phyloP scores from a whole-genome alignment of 1,140 invertebrate genomes.

The Meloidogyne exigua region DNA sequence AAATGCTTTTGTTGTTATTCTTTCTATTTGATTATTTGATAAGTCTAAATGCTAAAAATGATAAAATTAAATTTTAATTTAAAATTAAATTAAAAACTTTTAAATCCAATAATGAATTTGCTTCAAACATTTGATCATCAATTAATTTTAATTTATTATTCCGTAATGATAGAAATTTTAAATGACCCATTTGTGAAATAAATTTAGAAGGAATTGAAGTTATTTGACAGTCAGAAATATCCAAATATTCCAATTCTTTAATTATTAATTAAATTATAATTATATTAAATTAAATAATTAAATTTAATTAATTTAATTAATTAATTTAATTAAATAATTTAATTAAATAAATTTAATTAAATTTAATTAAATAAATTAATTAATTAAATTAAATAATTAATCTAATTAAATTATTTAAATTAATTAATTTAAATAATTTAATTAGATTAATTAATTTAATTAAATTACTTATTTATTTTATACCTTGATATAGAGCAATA shows the following conservation, averaged over 20 bases:
- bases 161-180: slow-evolving; percentile 8
- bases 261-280: not conserved
- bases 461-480: too few relatives aligned
- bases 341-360: too few relatives aligned
- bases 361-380: too few relatives aligned
- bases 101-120: not conserved
- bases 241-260: slow-evolving; percentile 22
- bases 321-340: too few relatives aligned
- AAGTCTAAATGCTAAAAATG: slow-evolving; percentile 12
- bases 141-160: slow-evolving; percentile 9
- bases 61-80: not conserved
- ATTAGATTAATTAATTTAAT: too few relatives aligned
- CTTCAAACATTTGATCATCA: not conserved
- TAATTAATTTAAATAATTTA: too few relatives aligned
- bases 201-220: slow-evolving; percentile 14
- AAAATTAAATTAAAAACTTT: not conserved
- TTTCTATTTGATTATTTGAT: slow-evolving; percentile 24
- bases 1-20: slow-evolving; percentile 1
- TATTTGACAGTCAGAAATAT: slow-evolving; percentile 18
- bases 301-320: too few relatives aligned
- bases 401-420: too few relatives aligned
- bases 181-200: slow-evolving; percentile 1
- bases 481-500: slow-evolving; percentile 15
- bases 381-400: too few relatives aligned
- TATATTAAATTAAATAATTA: not conserved